Evolutionary conservation across 2,888 invertebrate genomes (phyloP).

Genomic region (Pecten maximus): DNA sequence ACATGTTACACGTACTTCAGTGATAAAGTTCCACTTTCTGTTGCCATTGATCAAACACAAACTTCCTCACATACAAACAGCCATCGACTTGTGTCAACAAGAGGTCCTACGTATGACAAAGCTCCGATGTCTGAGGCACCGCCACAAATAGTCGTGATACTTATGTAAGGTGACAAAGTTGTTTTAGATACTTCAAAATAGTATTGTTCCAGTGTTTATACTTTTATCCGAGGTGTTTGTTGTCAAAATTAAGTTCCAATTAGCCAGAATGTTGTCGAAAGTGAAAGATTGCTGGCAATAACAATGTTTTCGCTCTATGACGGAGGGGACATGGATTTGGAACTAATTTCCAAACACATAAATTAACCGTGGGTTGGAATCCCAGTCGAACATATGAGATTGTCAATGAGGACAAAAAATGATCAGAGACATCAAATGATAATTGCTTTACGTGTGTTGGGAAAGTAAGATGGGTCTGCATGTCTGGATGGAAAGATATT

Average conservation of each 20-base stretch:
- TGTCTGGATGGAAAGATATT: no score
- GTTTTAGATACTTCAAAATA: neutral
- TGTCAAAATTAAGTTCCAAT: neutral
- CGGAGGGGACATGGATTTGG: no score
- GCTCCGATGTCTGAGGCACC: neutral
- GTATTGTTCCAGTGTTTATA: neutral
- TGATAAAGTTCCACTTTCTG: neutral
- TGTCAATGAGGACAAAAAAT: no score
- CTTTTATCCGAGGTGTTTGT: neutral
- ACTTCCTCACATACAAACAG: neutral
- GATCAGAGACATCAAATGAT: no score
- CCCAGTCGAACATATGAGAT: no score
- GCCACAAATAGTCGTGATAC: neutral
- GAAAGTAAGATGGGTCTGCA: no score
- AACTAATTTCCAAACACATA: no score
- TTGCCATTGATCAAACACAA: neutral
- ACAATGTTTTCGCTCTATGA: neutral
- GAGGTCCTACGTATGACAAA: neutral
- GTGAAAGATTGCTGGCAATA: neutral
- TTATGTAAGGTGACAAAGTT: neutral
- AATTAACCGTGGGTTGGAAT: no score
- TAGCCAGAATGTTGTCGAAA: neutral
- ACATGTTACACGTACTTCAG: neutral
- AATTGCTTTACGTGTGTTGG: no score
- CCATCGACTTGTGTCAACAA: neutral